Evolutionary conservation across 2,888 invertebrate species (phyloP).

Genomic region (Agrotis clavis): DNA sequence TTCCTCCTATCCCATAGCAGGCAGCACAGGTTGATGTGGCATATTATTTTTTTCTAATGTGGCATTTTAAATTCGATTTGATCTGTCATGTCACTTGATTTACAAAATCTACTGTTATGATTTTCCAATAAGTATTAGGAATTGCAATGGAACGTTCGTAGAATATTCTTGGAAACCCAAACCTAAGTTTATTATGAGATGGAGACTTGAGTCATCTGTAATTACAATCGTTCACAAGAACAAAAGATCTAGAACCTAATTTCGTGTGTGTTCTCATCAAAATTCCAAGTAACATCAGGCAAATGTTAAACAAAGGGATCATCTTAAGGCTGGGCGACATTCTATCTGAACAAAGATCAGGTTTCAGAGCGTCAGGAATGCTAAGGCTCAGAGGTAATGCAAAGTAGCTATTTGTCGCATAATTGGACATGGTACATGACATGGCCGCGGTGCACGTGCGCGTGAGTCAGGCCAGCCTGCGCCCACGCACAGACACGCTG

Average conservation of each 20-base stretch:
- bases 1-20: not conserved
- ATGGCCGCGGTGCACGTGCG: conserved; percentile 80
- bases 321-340: conserved; percentile 29
- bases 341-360: conserved; percentile 54
- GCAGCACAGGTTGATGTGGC: not conserved
- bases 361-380: conserved; percentile 63
- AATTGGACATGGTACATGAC: conserved; percentile 80
- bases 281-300: conserved; percentile 39
- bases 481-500: conserved; percentile 56
- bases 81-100: conserved; percentile 1
- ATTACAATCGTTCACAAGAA: conserved; percentile 33
- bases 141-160: not conserved
- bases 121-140: conserved; percentile 9
- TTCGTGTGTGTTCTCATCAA: conserved; percentile 35
- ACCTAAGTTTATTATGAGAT: not conserved
- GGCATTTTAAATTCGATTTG: not conserved
- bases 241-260: conserved; percentile 19
- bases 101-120: not conserved
- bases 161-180: conserved; percentile 5
- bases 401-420: conserved; percentile 73
- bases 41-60: not conserved
- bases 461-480: conserved; percentile 72
- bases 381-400: conserved; percentile 60
- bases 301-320: conserved; percentile 54
- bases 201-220: conserved; percentile 1